Base-by-base conservation (phyloP, 2,113 vertebrate genomes). In the Crotalus viridis region DNA sequence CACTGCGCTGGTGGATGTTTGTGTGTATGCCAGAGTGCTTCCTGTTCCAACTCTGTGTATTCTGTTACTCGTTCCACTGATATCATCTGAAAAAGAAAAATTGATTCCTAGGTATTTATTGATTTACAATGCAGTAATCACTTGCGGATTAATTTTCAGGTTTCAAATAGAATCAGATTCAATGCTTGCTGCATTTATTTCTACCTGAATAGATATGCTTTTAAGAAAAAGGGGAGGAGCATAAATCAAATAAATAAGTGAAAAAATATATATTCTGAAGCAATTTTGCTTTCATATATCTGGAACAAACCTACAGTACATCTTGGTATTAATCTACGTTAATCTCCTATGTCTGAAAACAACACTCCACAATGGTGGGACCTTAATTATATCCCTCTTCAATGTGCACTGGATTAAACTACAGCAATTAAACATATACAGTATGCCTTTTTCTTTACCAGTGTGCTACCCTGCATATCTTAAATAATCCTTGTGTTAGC, bases 31-130 rank as follows among this genome's bases (percentile, higher is more conserved):
- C 99, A 99, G 1, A 98, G 96, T 1, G 99, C 99, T 96, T 99
- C 99, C 90, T 98, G 99, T 95, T 99, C 98, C 90, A 99, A 98
- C 86, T 99, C 97, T 21, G 99, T 98, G 92, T 99, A 99, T 74
- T 99, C 99, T 61, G 99, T 97, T 91, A 99, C 98, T 95, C 99
- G 97, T 97, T 99, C 99, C 85, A 99, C 99, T 1, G 99, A 99
- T 55, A 98, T 99, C 99, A 99, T 99, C 99, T 99, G 94, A 74
- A 96, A 93, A 55, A 96, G 9, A 92, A 3, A 54, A 10, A 21
- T 56, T 43, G 33, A 91, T 33, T 24, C 3, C 55, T 24, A 10
- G 12, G 13, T n/a, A 26, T 81, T 59, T 69, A 74, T 2, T 43
- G 10, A 51, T n/a, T n/a, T 26, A 13, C 6, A 93, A 51, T 89